These are phyloP conservation scores for Metopia argyrocephala DNA, from an alignment of 2,888 invertebrate genomes.

Conservation along the genomic window DNA sequence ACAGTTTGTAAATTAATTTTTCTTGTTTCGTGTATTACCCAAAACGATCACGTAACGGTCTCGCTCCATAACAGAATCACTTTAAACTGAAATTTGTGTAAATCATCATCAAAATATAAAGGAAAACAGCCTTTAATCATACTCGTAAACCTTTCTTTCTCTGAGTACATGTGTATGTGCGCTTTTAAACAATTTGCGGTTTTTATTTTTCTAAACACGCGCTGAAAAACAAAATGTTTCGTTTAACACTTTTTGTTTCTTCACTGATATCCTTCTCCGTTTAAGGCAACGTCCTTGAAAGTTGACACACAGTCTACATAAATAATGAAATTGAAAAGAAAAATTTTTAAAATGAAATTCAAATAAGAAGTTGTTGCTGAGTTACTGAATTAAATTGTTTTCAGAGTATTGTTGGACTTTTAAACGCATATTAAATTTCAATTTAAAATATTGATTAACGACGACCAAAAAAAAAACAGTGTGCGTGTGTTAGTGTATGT, in stretches of 20 bases:
- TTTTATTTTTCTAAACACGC: too few species aligned
- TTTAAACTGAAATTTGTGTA: neutral
- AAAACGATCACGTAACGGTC: slow-evolving; percentile 8
- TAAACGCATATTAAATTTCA: neutral
- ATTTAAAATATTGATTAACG: slow-evolving; percentile 15
- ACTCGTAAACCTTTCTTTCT: neutral
- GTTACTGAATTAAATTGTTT: neutral
- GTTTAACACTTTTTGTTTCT: neutral
- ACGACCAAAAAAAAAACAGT: neutral
- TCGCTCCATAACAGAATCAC: neutral
- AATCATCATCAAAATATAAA: neutral
- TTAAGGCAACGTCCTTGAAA: slow-evolving; percentile 20
- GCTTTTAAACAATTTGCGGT: too few species aligned
- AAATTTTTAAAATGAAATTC: slow-evolving; percentile 15
- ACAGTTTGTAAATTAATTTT: slow-evolving; percentile 68
- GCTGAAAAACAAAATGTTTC: too few species aligned
- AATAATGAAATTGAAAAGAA: neutral
- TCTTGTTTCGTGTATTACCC: neutral
- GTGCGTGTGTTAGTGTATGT: too few species aligned
- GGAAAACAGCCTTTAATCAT: neutral
- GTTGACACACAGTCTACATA: neutral
- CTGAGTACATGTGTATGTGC: too few species aligned
- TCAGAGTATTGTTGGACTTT: neutral
- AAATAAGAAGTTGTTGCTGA: neutral
- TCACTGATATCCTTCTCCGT: neutral